A percentile compares a stretch with the other conserved stretches of the same genome.
Conservation (phyloP, 2,113 vertebrate species). For the Clarias macrocephalus region DNA sequence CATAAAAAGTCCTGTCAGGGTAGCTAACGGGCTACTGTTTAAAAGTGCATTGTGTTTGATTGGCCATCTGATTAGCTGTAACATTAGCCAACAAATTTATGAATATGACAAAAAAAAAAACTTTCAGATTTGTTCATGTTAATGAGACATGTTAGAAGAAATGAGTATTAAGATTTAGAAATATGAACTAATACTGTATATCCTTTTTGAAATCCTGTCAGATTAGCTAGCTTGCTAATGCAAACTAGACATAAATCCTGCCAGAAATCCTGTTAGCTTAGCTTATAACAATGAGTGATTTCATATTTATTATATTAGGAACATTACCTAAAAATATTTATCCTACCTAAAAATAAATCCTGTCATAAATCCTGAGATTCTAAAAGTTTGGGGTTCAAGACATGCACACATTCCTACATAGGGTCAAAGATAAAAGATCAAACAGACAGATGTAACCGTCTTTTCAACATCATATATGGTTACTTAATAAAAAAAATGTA, state of each 20-base stretch:
- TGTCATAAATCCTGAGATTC: background rate
- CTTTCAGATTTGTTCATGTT: background rate
- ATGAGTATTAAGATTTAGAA: background rate
- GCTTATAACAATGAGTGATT: no score
- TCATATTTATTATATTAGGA: no score
- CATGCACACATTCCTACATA: background rate
- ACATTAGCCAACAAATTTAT: background rate
- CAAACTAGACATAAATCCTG: background rate
- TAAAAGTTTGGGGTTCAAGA: background rate
- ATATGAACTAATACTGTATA: background rate
- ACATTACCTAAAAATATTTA: background rate
- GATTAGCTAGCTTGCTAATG: background rate
- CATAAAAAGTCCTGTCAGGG: no score
- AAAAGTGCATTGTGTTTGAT: background rate
- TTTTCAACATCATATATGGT: background rate
- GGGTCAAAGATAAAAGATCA: background rate
- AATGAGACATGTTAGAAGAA: background rate
- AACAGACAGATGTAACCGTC: background rate
- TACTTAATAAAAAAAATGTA: background rate
- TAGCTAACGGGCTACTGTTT: background rate
- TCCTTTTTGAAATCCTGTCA: background rate
- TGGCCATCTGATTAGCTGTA: background rate
- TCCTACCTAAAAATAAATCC: background rate
- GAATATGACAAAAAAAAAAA: background rate
- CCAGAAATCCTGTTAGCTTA: background rate